A percentile compares a stretch with the other conserved stretches of the same genome.
These are phyloP conservation scores for Cephus runcator DNA, from an alignment of 2,888 invertebrate genomes.

Conservation along the genomic window DNA sequence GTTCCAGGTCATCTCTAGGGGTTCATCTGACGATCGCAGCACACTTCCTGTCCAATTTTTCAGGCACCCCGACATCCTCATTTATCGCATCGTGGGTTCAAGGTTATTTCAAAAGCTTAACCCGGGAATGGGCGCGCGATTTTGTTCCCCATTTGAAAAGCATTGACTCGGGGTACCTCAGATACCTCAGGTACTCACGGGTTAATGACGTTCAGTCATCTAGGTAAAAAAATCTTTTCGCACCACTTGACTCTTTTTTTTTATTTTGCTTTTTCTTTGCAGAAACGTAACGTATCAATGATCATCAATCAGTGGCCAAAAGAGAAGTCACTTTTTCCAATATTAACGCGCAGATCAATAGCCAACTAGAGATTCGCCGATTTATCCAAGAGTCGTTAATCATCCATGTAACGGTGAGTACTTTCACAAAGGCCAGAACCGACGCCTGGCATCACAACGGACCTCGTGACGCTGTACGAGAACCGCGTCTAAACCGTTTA, in stretches of 20 bases:
- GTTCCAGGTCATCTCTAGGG: neutral
- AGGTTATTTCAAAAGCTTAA: neutral
- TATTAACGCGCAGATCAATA: neutral
- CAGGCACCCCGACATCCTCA: neutral
- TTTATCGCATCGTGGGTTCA: neutral
- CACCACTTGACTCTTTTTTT: neutral
- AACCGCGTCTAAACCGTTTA: neutral
- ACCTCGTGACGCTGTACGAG: neutral
- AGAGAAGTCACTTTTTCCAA: neutral
- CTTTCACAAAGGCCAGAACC: neutral
- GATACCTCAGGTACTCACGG: no score
- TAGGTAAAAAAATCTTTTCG: neutral
- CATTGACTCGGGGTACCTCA: no score
- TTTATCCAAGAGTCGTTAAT: neutral
- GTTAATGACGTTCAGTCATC: neutral
- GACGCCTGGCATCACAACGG: neutral
- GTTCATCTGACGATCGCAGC: neutral
- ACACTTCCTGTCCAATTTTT: neutral
- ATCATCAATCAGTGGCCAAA: neutral
- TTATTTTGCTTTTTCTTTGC: neutral
- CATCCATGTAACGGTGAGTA: neutral
- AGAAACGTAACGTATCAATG: neutral
- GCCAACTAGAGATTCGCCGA: neutral
- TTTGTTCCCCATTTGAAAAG: no score
- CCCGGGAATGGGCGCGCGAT: no score